Percentiles rank a stretch among this genome's conserved stretches.
These are phyloP conservation scores for Halcyon chelicuti DNA, from an alignment of 2,797 vertebrate species.

Conservation along the genomic window DNA sequence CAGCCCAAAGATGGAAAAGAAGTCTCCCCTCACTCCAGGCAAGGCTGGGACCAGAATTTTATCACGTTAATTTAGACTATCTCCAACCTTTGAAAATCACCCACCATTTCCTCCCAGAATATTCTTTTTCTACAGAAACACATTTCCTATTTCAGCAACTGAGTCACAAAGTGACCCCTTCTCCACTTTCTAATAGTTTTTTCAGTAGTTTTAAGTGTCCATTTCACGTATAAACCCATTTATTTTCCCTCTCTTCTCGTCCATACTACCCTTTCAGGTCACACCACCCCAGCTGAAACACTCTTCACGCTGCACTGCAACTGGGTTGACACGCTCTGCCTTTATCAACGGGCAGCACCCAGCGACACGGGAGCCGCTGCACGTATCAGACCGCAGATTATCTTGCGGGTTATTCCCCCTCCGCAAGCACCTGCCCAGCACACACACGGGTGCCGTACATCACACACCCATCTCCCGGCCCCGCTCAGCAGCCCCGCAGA, in stretches of 20 bases:
- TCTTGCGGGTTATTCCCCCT: not conserved
- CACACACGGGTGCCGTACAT: not conserved
- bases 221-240: not conserved
- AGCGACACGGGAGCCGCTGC: rapidly evolving
- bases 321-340: not conserved
- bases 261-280: not conserved
- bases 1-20: not conserved
- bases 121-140: not conserved
- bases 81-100: not conserved
- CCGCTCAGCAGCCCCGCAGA: not conserved
- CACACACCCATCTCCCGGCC: not conserved
- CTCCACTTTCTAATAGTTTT: not conserved
- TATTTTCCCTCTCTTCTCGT: not conserved
- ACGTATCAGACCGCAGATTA: not conserved
- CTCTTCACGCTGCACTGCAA: not conserved
- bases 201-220: not conserved
- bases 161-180: not conserved
- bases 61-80: not conserved
- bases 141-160: not conserved
- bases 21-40: not conserved
- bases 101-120: not conserved
- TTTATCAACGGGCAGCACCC: not conserved
- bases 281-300: not conserved
- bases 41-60: not conserved
- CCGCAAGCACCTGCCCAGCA: not conserved